These are phyloP conservation scores for Allygus modestus DNA, from an alignment of 2,888 invertebrate species.

Conservation along the genomic window DNA sequence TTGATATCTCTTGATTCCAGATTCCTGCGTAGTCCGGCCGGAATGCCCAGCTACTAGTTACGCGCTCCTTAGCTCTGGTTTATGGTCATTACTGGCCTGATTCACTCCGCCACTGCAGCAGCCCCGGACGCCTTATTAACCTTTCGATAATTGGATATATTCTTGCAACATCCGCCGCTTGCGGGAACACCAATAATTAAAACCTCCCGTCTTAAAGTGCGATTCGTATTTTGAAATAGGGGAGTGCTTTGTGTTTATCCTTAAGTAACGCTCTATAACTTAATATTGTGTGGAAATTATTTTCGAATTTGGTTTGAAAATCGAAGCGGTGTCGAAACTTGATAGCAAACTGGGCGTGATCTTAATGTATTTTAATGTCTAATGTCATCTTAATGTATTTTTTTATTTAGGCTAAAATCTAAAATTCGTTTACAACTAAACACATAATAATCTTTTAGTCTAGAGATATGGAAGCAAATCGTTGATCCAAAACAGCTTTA, in stretches of 20 bases:
- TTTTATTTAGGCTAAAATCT: too few relatives aligned
- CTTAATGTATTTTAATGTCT: too few relatives aligned
- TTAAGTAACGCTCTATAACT: too few relatives aligned
- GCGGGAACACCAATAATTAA: slow-evolving; percentile 38
- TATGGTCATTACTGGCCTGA: slow-evolving; percentile 39
- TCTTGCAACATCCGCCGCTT: slow-evolving; percentile 20
- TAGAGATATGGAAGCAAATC: too few relatives aligned
- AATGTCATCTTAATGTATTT: too few relatives aligned
- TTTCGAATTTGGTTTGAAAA: too few relatives aligned
- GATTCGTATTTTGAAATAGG: not conserved
- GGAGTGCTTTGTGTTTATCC: not conserved
- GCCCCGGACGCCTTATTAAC: slow-evolving; percentile 38
- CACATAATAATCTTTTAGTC: too few relatives aligned
- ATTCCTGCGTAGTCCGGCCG: not conserved
- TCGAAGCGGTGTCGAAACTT: too few relatives aligned
- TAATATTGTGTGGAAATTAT: too few relatives aligned
- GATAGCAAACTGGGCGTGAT: too few relatives aligned
- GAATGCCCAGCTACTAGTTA: not conserved
- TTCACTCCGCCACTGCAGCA: slow-evolving; percentile 23
- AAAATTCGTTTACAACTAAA: too few relatives aligned
- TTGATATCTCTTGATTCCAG: not conserved
- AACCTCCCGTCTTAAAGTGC: not conserved
- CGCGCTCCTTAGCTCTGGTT: slow-evolving; percentile 19
- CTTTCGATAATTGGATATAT: slow-evolving; percentile 54
- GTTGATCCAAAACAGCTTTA: too few relatives aligned